These are phyloP conservation scores for Anser cygnoides DNA, from an alignment of 2,113 vertebrate species.

Conservation along the genomic window DNA sequence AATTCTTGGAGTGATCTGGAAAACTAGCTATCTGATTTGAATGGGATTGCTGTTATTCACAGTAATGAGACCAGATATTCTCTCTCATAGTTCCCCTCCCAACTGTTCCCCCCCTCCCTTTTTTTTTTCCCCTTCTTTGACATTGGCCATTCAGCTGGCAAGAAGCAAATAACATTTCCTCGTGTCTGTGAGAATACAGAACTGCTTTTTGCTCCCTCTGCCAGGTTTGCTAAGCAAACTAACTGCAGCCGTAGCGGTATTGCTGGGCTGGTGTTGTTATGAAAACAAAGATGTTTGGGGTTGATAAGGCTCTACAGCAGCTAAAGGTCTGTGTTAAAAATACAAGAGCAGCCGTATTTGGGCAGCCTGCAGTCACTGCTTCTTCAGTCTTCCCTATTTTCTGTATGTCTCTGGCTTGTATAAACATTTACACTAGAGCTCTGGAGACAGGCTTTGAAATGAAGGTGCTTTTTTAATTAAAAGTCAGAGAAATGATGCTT, in stretches of 20 bases:
- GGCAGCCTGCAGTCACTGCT: constrained; percentile 14
- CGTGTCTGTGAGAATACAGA: background rate
- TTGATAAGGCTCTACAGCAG: constrained; percentile 13
- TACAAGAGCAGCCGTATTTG: constrained; percentile 5
- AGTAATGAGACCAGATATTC: background rate
- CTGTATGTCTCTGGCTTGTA: background rate
- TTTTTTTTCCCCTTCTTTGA: background rate
- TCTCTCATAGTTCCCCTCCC: background rate
- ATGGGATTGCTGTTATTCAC: background rate
- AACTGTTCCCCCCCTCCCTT: too few relatives aligned
- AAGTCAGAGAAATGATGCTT: constrained; percentile 22
- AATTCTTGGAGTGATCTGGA: background rate
- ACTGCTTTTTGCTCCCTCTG: background rate
- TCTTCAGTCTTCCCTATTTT: constrained; percentile 4
- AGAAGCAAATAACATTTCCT: background rate
- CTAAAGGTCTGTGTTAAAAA: constrained; percentile 23
- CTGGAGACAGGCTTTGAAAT: constrained; percentile 29
- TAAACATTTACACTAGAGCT: constrained; percentile 60
- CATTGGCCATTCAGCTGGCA: background rate
- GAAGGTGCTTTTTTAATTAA: constrained; percentile 40
- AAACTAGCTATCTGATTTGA: background rate
- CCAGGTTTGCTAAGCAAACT: constrained; percentile 13
- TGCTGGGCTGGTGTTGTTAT: background rate
- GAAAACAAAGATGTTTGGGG: constrained; percentile 41
- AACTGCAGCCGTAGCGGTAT: background rate